phyloP scores from a whole-genome alignment of 2,113 vertebrate genomes.

The Cnemophilus loriae region DNA sequence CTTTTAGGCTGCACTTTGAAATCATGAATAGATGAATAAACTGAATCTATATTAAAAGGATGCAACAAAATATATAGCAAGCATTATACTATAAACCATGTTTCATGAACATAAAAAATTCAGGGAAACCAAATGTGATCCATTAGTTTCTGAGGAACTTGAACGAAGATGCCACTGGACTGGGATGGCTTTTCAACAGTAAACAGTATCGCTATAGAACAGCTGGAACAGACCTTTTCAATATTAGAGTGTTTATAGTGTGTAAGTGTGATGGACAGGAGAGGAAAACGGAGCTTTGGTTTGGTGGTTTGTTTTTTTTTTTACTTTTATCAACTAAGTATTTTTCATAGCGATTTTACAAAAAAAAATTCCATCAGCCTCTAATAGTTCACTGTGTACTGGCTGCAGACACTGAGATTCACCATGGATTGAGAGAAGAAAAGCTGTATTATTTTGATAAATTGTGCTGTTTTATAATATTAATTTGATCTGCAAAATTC shows the following conservation, averaged over 20 bases:
- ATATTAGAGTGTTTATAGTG: not conserved
- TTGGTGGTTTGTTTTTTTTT: not conserved
- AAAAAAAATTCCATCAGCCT: not conserved
- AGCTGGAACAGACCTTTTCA: not conserved
- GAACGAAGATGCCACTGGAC: not conserved
- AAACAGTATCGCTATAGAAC: not conserved
- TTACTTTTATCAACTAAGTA: not conserved
- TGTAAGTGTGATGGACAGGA: not conserved
- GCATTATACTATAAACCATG: not conserved
- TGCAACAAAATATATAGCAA: not conserved
- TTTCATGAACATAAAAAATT: not conserved
- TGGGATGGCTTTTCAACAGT: not conserved
- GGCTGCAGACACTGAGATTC: not conserved
- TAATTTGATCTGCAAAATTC: conserved; percentile 37
- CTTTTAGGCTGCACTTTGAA: not conserved
- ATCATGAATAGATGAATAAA: not conserved
- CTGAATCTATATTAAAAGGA: not conserved
- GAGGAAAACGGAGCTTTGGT: not conserved
- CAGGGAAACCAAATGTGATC: not conserved
- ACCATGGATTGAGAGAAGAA: not conserved
- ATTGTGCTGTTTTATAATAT: conserved; percentile 16
- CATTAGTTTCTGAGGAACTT: not conserved
- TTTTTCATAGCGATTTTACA: not conserved
- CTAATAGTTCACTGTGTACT: not conserved
- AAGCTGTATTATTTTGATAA: conserved; percentile 29